A percentile compares a stretch with the other conserved stretches of the same genome.
phyloP scores from a whole-genome alignment of 2,113 vertebrate species.

The Anguilla rostrata region DNA sequence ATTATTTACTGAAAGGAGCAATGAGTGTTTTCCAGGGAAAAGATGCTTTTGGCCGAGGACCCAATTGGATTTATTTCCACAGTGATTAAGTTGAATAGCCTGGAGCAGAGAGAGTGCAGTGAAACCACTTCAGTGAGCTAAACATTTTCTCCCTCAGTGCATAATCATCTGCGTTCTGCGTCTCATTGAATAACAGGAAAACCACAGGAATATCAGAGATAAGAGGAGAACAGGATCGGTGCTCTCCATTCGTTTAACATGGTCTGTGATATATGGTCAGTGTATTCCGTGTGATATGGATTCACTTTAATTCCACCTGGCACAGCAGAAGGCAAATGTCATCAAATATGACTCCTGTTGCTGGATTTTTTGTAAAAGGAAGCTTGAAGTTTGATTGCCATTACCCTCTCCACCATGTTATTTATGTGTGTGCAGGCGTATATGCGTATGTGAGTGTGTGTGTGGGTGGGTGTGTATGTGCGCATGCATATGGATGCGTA shows the following conservation, averaged over 20 bases:
- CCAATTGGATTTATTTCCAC: slow-evolving; percentile 29
- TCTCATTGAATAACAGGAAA: not conserved
- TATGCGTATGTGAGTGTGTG: not conserved
- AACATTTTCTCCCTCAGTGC: slow-evolving; percentile 35
- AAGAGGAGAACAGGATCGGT: not conserved
- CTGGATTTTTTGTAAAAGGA: not conserved
- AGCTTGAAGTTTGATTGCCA: not conserved
- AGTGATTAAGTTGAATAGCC: slow-evolving; percentile 45
- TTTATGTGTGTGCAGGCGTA: not conserved
- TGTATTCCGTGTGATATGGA: not conserved
- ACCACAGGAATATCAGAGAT: not conserved
- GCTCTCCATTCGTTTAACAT: not conserved
- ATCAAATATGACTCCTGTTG: not conserved
- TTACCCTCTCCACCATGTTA: not conserved
- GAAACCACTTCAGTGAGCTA: slow-evolving; percentile 47
- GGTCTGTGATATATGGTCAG: not conserved
- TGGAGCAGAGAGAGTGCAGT: slow-evolving; percentile 37
- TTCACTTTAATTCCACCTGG: not conserved
- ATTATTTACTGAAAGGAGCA: not conserved
- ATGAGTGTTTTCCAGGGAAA: not conserved
- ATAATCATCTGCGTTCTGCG: slow-evolving; percentile 39
- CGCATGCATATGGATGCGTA: not conserved
- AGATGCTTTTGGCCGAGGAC: slow-evolving; percentile 13
- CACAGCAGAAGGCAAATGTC: not conserved
- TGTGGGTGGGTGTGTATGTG: slow-evolving; percentile 4